Base-by-base conservation (phyloP, 2,113 vertebrate species). In the Daubentonia madagascariensis region DNA sequence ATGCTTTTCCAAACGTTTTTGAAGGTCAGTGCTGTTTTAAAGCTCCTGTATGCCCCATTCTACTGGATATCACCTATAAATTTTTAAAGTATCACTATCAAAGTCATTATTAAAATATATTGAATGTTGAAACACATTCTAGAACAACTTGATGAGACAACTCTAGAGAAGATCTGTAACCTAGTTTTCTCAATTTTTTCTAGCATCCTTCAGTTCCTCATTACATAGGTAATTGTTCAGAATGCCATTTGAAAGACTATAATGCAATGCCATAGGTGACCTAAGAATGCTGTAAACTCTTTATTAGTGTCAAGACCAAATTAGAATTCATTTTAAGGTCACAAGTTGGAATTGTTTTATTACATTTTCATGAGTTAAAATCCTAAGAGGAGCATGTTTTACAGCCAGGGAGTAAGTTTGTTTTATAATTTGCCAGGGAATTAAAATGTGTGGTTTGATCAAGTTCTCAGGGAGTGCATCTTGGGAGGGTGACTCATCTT, bases 251-350 rank as follows among this genome's bases (percentile, higher is more conserved):
- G 67, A 92, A 83, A 96, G 70, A 32, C 52, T 50, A 40, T 92
- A 95, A 95, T 83, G 43, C 18, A 63, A 1, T 37, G 4, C 20
- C 43, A n/a, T n/a, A 20, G n/a, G 76, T 93, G 85, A 96, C n/a
- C 92, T 67, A 11, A 57, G 65, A 90, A 97, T 85, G 57, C 76
- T 78, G 40, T 81, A 72, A 95, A 57, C 32, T 73, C 80, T 96
- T 97, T 88, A 96, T 73, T 93, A 63, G 79, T 97, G 70, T 97
- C 86, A 92, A 90, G 84, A 95, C 59, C 61, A 97, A 96, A 97
- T 96, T 94, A 88, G 87, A 97, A 88, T 96, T 95, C 96, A 96
- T 93, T 95, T 97, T 81, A 90, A 97, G 93, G 89, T 96, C 92
- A 75, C 81, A 96, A 95, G 40, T 90, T 85, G 83, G 35, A 98